Conservation (phyloP, 2,888 invertebrate species). For the Mayetiola destructor region DNA sequence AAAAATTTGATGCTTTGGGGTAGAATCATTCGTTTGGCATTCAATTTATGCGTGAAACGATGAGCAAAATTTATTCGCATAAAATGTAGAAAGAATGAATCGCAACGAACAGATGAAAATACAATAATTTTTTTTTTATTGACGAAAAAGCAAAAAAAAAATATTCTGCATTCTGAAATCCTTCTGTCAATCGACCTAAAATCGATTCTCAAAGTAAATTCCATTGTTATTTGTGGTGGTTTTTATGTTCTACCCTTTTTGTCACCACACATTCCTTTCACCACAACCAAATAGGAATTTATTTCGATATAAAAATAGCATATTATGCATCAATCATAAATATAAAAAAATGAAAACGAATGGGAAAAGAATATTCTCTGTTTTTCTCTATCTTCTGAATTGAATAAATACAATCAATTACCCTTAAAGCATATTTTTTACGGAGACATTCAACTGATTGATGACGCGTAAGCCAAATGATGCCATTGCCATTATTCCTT, state of each 20-base stretch:
- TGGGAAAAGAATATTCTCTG: no score
- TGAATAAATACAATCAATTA: constrained; percentile 13
- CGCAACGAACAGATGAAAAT: background rate
- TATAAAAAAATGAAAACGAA: no score
- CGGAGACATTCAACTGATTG: constrained; percentile 2
- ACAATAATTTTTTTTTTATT: background rate
- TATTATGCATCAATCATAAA: no score
- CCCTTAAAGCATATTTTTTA: background rate
- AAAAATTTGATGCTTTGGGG: background rate
- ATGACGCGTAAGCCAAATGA: constrained; percentile 4
- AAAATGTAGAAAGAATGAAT: background rate
- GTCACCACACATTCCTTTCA: background rate
- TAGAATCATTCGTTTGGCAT: background rate
- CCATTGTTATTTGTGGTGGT: background rate
- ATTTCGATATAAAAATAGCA: background rate
- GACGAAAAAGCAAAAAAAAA: background rate
- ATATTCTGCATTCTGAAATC: background rate
- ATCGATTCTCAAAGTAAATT: background rate
- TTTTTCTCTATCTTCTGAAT: no score
- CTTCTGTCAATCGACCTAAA: constrained; percentile 1
- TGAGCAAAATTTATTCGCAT: no score
- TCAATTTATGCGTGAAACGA: background rate
- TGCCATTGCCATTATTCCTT: background rate
- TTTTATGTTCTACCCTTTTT: background rate
- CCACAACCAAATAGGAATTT: background rate